These are phyloP conservation scores for Timema cristinae DNA, from an alignment of 2,888 invertebrate genomes.

Conservation along the genomic window DNA sequence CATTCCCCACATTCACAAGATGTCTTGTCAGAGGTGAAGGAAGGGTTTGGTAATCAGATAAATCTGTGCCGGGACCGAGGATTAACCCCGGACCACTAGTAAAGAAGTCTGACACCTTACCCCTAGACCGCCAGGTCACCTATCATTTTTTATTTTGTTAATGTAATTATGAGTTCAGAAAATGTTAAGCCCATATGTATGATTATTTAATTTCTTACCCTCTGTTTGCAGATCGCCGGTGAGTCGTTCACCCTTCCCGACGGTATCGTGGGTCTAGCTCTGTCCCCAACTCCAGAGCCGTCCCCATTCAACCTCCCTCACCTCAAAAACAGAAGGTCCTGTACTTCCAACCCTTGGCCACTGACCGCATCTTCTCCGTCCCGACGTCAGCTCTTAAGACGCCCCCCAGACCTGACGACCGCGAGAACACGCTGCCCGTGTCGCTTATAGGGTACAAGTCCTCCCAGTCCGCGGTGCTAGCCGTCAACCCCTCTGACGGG, in stretches of 20 bases:
- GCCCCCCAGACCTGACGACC: slow-evolving; percentile 67
- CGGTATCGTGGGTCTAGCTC: slow-evolving; percentile 66
- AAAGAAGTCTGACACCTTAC: no score
- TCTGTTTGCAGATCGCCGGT: slow-evolving; percentile 53
- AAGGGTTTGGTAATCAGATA: no score
- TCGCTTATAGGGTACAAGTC: slow-evolving; percentile 77
- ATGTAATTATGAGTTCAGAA: no score
- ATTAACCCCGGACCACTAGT: no score
- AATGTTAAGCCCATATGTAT: no score
- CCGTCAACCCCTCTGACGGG: slow-evolving; percentile 66
- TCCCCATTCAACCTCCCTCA: neutral
- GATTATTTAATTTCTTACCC: no score
- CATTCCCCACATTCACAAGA: no score
- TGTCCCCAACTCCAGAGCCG: slow-evolving; percentile 54
- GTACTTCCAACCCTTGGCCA: slow-evolving; percentile 70
- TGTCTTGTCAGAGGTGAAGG: no score
- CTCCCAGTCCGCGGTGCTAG: slow-evolving; percentile 73
- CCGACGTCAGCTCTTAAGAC: slow-evolving; percentile 67
- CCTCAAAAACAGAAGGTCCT: slow-evolving; percentile 40
- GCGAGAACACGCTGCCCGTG: slow-evolving; percentile 60
- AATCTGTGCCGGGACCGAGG: no score
- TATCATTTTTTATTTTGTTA: no score
- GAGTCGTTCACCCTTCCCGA: slow-evolving; percentile 68
- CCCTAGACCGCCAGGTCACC: no score
- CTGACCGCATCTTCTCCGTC: slow-evolving; percentile 72